Evolutionary conservation across 2,797 vertebrate species (phyloP), one percentile per base, ranked within the genome.

Genomic region (Danio tinwini): DNA sequence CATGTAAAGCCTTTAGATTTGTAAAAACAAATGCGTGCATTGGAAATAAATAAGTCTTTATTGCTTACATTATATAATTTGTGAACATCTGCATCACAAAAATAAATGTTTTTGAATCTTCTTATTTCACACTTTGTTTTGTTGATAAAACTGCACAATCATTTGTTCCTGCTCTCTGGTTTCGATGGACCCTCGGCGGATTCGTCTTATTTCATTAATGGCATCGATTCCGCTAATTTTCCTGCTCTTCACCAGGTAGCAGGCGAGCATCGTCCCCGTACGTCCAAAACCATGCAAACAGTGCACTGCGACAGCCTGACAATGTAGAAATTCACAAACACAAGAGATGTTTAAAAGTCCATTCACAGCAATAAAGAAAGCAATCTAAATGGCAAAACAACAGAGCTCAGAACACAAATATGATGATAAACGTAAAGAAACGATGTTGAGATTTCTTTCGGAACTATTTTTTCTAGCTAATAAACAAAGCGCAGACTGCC

Each of bases 191-290:
- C 96, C 96, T 0, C 19, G 87, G 0, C 97, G 92, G 6, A 99
- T 86, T 4, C 84, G 88, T 7, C 97, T 94, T 85, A 98, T 96
- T 91, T 97, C 94, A 0, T 83, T 85, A 82, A 99, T 96, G 87
- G 97, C 97, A 0, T 95, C 96, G 0, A 87, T 80, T 0, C 94
- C 95, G 0, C 90, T 90, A 72, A 98, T 89, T 85, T 90, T 90
- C 86, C 2, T 88, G 0, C 76, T 89, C 88, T 95, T 96, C 21
- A 95, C 94, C 88, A 99, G 93, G 89, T 96, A 99, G 85, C 97
- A 99, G 71, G 97, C 98, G 88, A 99, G 89, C 96, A 99, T 95
- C 21, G 97, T 98, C 21, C 98, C 97, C 0, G 98, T 99, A 42
- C 97, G 91, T 16, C 98, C 97, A 0, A 93, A 92, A 0, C 98